Base-by-base conservation (phyloP, 2,888 invertebrate species). In the Ophraella communa region DNA sequence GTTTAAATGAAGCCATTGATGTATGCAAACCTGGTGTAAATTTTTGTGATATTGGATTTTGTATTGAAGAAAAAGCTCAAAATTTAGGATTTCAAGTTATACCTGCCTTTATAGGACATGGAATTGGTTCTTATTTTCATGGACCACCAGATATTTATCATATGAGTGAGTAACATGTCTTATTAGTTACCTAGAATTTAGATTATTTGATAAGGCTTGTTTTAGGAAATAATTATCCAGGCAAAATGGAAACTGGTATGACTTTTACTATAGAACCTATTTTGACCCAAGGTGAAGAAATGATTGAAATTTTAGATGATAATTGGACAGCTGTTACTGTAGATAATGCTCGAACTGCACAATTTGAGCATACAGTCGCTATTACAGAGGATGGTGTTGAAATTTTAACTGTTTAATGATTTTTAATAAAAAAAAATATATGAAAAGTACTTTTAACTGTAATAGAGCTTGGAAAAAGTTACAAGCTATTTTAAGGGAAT, bases 221-320 rank as follows among this genome's bases (percentile, higher is more conserved):
- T 33, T 20, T 76, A 91, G 92, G 83, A 70, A 91, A 92, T 76
- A 77, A 85, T 56, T 84, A 86, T 71, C 86, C 87, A 0, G 93
- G 91, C 0, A 76, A 80, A 53, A 96, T 96, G 96, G 78, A 86
- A 72, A 82, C 91, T 2, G 95, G 95, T n/a, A 96, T 96, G 93
- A 93, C 93, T 0, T 97, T 98, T 77, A 98, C 97, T 0, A 93
- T 98, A 74, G 97, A 98, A 78, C 98, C 98, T 8, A 89, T 92
- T 7, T 77, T 98, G 14, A 88, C 91, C 1, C 91, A 94, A 72
- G 96, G 96, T 0, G 83, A 82, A 0, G 84, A 85, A 44, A 84
- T 89, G 60, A 85, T 93, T 1, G 85, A 87, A 21, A 84, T 94
- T 65, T 84, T 93, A 14, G 89, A 91, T 56, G 98, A 99, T 80